phyloP scores from a whole-genome alignment of 2,888 invertebrate genomes.

The Rhagophthalmus giganteus region DNA sequence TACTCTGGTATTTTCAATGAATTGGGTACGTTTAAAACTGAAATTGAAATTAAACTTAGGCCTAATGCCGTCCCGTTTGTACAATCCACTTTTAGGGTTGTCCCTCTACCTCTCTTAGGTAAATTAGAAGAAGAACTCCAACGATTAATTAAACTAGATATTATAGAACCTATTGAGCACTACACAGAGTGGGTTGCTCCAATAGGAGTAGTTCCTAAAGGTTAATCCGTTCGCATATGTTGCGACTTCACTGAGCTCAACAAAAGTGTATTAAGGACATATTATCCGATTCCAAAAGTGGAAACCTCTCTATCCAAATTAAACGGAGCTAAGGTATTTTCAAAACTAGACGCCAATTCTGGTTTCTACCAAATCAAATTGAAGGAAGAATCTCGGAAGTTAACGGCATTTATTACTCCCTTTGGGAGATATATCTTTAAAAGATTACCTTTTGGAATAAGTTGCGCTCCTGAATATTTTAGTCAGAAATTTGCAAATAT shows the following conservation, averaged over 20 bases:
- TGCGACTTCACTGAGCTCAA: slow-evolving; percentile 41
- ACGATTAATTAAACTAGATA: slow-evolving; percentile 35
- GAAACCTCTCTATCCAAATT: background rate
- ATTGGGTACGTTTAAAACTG: background rate
- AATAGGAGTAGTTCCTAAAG: no score
- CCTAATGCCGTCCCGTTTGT: slow-evolving; percentile 38
- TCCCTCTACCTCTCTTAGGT: slow-evolving; percentile 42
- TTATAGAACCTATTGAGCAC: slow-evolving; percentile 41
- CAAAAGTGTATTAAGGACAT: background rate
- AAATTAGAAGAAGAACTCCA: slow-evolving; percentile 43
- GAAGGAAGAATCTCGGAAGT: no score
- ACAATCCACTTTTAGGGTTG: slow-evolving; percentile 39
- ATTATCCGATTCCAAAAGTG: slow-evolving; percentile 8
- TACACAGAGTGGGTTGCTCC: no score
- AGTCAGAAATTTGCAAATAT: background rate
- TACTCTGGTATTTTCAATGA: background rate
- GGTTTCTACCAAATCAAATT: slow-evolving; percentile 11
- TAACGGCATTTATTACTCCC: no score
- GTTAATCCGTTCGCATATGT: slow-evolving; percentile 40
- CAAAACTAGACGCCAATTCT: slow-evolving; percentile 3
- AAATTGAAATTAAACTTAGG: slow-evolving; percentile 37
- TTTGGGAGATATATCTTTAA: no score
- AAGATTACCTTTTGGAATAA: background rate
- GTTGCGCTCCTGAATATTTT: no score
- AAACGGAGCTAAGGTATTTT: slow-evolving; percentile 1